These are phyloP conservation scores for Congeria kusceri DNA, from an alignment of 2,888 invertebrate genomes.

Conservation along the genomic window DNA sequence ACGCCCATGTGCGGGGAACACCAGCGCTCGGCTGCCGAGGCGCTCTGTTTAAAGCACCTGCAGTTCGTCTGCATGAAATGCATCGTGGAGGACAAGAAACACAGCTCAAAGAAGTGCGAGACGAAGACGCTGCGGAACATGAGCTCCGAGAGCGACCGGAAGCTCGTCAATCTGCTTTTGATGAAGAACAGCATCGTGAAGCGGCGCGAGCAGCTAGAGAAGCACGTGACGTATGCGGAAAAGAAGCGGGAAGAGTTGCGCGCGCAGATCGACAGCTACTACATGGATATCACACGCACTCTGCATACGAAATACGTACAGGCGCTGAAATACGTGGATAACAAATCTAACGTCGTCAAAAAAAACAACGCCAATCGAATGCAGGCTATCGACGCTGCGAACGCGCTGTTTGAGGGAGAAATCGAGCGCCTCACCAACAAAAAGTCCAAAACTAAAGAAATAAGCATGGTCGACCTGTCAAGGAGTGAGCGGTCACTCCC, in stretches of 20 bases:
- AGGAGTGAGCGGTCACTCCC: conserved; percentile 2
- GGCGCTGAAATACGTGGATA: conserved; percentile 3
- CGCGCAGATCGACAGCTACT: conserved; percentile 3
- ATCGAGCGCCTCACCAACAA: conserved; percentile 10
- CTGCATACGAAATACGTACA: not conserved
- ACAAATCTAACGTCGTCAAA: conserved; percentile 1
- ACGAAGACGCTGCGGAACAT: conserved; percentile 8
- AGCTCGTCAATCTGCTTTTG: conserved; percentile 2
- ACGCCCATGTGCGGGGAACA: conserved; percentile 19
- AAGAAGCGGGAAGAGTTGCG: not conserved
- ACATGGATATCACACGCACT: not conserved
- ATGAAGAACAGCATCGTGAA: not conserved
- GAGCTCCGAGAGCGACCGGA: conserved; percentile 1
- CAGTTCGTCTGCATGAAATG: conserved; percentile 19
- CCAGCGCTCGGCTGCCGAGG: not conserved
- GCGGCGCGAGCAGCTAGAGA: conserved; percentile 7
- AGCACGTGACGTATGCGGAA: conserved; percentile 4
- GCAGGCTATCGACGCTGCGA: not conserved
- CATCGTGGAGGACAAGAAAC: conserved; percentile 13
- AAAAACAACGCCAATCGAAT: not conserved
- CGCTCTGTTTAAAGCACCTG: conserved; percentile 7
- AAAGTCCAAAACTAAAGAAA: not conserved
- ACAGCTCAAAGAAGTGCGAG: conserved; percentile 14
- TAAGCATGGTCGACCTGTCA: not conserved
- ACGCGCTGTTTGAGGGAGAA: conserved; percentile 8